Base-by-base conservation (phyloP, 2,888 invertebrate genomes). In the Drosophila anomalipes region DNA sequence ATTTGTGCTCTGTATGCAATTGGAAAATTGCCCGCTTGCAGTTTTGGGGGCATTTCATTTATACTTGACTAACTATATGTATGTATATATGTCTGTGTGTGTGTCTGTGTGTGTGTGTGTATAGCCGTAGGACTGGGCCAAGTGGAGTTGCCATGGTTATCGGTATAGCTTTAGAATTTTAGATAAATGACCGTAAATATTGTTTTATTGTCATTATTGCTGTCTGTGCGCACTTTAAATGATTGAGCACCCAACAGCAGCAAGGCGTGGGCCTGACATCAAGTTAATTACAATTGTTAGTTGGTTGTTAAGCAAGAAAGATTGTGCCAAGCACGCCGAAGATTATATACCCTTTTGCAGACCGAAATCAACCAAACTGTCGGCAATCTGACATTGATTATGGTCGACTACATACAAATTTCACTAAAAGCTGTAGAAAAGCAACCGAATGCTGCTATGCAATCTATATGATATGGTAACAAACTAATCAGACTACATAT, bases 1-100 rank as follows among this genome's bases (percentile, higher is more conserved):
- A 74, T 78, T 78, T 78, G 63, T 57, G 70, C 63, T 60, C 19
- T 19, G n/a, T 57, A 32, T 33, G 69, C 71, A 70, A 80, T 80
- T 80, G 64, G 47, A 53, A 79, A 77, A 71, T 71, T 77, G 63
- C 57, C 62, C 69, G 72, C 65, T 72, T 72, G 66, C 51, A 70
- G 58, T 68, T 68, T 74, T 74, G 49, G 63, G 53, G 60, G 52
- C 63, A 68, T 49, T 49, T 49, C 9, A 39, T 65, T 67, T 73
- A 41, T 54, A 37, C 47, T 47, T 28, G 26, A 47, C 26, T 22
- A 58, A 39, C 51, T n/a, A 14, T 4, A 2, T 26, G 16, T 35
- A 1, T 33, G 5, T 10, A 6, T 22, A 19, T 19, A 6, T 54
- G 1, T 41, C 1, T 16, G 4, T 37, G 16, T 37, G 7, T 10